Conservation (phyloP, 2,888 invertebrate species). For the Ischnus inquisitorius region DNA sequence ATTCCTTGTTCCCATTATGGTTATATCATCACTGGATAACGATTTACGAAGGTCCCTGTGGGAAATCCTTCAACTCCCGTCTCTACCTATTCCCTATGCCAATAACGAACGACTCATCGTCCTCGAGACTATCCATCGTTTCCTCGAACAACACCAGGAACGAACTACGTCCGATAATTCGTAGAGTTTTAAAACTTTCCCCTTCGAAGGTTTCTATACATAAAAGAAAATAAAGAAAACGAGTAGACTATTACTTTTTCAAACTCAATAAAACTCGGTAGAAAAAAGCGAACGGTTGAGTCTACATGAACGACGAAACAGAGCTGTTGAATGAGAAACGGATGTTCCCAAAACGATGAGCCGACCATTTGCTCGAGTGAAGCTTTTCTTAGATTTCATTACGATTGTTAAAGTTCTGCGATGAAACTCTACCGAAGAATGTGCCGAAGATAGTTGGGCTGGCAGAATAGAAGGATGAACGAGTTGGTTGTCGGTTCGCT, state of each 20-base stretch:
- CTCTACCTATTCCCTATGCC: background rate
- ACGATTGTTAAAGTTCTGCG: too few species aligned
- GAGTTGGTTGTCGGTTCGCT: too few species aligned
- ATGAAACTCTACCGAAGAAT: background rate
- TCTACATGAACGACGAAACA: background rate
- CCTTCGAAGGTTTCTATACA: background rate
- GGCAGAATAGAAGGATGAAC: too few species aligned
- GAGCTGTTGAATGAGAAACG: background rate
- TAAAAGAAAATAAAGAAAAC: background rate
- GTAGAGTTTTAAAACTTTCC: constrained; percentile 3
- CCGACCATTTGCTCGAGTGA: too few species aligned
- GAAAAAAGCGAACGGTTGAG: background rate
- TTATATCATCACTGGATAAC: constrained; percentile 23
- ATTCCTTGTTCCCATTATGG: constrained; percentile 23
- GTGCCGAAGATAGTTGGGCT: too few species aligned
- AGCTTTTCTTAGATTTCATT: too few species aligned
- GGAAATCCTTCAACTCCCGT: constrained; percentile 18
- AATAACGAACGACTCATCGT: background rate
- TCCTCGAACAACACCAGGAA: background rate
- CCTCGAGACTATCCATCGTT: background rate
- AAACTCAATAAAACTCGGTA: constrained; percentile 1
- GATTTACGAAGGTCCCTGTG: constrained; percentile 31
- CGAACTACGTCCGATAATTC: constrained; percentile 31
- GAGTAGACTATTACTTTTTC: background rate
- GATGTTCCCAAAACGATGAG: background rate